Conservation (phyloP, 2,888 invertebrate species). For the Volucella inanis region DNA sequence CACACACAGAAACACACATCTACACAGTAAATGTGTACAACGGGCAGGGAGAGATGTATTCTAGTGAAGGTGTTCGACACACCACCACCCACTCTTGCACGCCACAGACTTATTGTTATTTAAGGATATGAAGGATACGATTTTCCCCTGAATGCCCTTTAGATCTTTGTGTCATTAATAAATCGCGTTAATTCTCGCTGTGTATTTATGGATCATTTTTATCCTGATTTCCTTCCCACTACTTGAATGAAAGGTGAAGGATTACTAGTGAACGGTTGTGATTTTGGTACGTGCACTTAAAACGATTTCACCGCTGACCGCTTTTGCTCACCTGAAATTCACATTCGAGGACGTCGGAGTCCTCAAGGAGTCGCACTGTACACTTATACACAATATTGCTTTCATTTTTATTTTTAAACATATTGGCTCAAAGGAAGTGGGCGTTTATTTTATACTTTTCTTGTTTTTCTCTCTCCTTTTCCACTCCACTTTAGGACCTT, state of each 20-base stretch:
- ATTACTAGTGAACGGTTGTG: background rate
- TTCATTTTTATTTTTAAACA: slow-evolving; percentile 87
- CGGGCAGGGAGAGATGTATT: slow-evolving; percentile 20
- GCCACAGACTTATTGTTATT: slow-evolving; percentile 31
- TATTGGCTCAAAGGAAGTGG: slow-evolving; percentile 68
- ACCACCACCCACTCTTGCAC: slow-evolving; percentile 9
- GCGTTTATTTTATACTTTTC: slow-evolving; percentile 28
- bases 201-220: slow-evolving; percentile 67
- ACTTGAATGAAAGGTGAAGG: no score
- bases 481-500: slow-evolving; percentile 32
- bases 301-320: slow-evolving; percentile 60
- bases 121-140: slow-evolving; percentile 25
- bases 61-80: slow-evolving; percentile 15
- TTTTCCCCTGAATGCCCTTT: slow-evolving; percentile 38
- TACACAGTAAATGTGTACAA: slow-evolving; percentile 1
- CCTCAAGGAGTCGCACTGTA: slow-evolving; percentile 94
- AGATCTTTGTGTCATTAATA: background rate
- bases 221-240: background rate
- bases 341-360: slow-evolving; percentile 95
- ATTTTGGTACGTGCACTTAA: slow-evolving; percentile 44
- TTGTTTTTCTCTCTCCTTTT: slow-evolving; percentile 36
- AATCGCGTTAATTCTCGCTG: slow-evolving; percentile 47
- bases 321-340: slow-evolving; percentile 90
- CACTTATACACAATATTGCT: slow-evolving; percentile 91
- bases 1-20: slow-evolving; percentile 1